Conservation (phyloP, 2,113 vertebrate genomes). For the Pseudonaja textilis region DNA sequence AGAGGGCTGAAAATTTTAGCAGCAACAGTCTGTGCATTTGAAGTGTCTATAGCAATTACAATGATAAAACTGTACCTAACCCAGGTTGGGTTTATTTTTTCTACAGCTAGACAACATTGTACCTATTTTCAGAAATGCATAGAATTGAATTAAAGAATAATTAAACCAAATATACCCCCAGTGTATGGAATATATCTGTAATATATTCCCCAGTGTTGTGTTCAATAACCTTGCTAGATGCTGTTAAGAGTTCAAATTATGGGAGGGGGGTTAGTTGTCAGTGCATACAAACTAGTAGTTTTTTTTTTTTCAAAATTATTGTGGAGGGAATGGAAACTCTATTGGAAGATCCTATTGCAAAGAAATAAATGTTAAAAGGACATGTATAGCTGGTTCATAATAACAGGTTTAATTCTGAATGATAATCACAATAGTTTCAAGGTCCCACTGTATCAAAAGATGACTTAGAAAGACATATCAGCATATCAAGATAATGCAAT, state of each 20-base stretch:
- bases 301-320: neutral
- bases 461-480: neutral
- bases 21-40: neutral
- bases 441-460: neutral
- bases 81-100: slow-evolving; percentile 45
- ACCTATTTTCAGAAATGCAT: neutral
- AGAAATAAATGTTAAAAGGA: neutral
- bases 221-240: neutral
- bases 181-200: neutral
- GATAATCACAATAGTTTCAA: neutral
- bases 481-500: neutral
- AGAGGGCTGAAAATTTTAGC: slow-evolving; percentile 26
- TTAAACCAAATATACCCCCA: neutral
- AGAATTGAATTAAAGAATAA: neutral
- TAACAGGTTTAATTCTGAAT: neutral
- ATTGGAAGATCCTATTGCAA: neutral
- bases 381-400: neutral
- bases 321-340: neutral
- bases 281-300: neutral
- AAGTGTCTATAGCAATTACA: slow-evolving; percentile 27
- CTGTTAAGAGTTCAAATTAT: neutral
- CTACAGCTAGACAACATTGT: neutral
- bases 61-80: slow-evolving; percentile 41
- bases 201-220: neutral
- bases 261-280: neutral